A percentile compares a stretch with the other conserved stretches of the same genome.
These are phyloP conservation scores for Peromyscus attwateri DNA, from an alignment of 2,797 vertebrate species.

Conservation along the genomic window DNA sequence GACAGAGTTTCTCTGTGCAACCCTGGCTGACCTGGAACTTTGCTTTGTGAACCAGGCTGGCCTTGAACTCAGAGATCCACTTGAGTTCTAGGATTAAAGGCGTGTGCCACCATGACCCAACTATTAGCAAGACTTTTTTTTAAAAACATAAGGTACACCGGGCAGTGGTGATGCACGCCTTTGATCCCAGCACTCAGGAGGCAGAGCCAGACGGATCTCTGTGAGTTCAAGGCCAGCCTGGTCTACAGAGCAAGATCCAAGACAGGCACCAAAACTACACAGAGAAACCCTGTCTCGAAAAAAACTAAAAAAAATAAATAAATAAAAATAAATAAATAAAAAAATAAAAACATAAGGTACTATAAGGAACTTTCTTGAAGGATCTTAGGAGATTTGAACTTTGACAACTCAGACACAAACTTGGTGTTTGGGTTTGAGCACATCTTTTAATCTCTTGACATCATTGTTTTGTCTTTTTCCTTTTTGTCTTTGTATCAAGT, in stretches of 20 bases:
- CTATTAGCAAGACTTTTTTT: neutral
- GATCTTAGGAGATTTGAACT: slow-evolving; percentile 15
- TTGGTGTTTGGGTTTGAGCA: slow-evolving; percentile 23
- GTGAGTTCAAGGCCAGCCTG: no score
- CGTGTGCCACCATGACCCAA: neutral
- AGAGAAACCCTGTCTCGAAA: no score
- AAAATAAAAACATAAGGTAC: neutral
- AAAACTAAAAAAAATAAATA: no score
- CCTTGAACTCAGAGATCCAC: neutral
- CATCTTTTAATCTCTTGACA: slow-evolving; percentile 52
- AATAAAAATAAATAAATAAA: no score
- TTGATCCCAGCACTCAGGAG: no score
- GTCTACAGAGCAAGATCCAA: no score
- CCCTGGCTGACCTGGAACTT: neutral
- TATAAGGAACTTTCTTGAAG: neutral
- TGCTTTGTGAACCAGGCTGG: neutral
- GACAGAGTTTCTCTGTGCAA: neutral
- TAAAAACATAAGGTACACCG: neutral
- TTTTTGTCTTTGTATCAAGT: slow-evolving; percentile 55
- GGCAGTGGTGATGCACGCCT: no score
- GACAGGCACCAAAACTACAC: no score
- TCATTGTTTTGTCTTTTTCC: slow-evolving; percentile 26
- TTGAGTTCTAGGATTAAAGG: neutral
- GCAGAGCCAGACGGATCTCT: no score
- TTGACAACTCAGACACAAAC: neutral